phyloP scores from a whole-genome alignment of 2,797 vertebrate genomes.

The Spea hammondii region DNA sequence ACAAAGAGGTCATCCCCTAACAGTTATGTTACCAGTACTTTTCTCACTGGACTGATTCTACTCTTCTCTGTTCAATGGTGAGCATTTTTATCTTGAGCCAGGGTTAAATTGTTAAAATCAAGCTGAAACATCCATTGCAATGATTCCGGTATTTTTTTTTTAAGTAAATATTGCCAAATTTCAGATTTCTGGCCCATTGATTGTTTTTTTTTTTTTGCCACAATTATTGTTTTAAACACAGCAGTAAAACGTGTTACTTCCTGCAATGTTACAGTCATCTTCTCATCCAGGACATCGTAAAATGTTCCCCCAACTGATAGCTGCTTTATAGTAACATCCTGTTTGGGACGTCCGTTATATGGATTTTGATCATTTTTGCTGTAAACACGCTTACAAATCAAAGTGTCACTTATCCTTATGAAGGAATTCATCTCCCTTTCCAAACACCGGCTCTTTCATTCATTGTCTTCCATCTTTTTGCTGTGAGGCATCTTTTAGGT shows the following conservation, averaged over 20 bases:
- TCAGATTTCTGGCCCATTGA: constrained; percentile 17
- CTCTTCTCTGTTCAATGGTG: constrained; percentile 11
- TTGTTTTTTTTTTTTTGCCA: constrained; percentile 23
- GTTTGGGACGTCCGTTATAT: constrained; percentile 20
- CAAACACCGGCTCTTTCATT: neutral
- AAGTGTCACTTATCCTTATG: constrained; percentile 18
- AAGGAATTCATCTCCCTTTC: constrained; percentile 10
- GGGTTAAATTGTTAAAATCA: constrained; percentile 31
- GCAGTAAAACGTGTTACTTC: constrained; percentile 23
- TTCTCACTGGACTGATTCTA: neutral
- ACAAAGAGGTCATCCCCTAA: neutral
- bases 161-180: constrained; percentile 20
- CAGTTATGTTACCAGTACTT: neutral
- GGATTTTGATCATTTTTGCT: constrained; percentile 22
- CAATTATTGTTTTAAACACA: constrained; percentile 15
- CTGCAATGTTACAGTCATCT: constrained; percentile 14
- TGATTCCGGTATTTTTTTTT: constrained; percentile 7
- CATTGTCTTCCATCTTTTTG: too few relatives aligned
- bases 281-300: constrained; percentile 28
- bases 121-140: constrained; percentile 18
- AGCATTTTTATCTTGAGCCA: constrained; percentile 21
- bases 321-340: constrained; percentile 26
- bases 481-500: too few relatives aligned
- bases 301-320: constrained; percentile 5
- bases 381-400: constrained; percentile 39